These are phyloP conservation scores for Chamaea fasciata DNA, from an alignment of 2,113 vertebrate species.

Conservation along the genomic window DNA sequence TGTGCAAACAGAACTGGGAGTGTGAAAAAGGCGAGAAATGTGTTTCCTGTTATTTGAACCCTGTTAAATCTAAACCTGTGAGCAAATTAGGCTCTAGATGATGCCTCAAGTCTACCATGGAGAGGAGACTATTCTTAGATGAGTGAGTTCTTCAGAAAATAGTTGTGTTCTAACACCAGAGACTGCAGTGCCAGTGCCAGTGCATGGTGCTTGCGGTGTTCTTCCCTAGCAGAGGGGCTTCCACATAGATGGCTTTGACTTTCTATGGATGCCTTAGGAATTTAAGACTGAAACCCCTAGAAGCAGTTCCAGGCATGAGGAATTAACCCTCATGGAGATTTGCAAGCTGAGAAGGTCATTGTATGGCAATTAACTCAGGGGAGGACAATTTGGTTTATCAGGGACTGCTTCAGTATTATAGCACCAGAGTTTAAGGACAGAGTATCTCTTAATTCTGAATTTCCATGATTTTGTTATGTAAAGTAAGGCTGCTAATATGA, in stretches of 20 bases:
- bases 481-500: neutral
- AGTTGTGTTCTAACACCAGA: neutral
- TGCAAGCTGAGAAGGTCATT: neutral
- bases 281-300: neutral
- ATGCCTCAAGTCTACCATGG: neutral
- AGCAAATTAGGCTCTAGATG: neutral
- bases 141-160: neutral
- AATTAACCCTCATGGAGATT: neutral
- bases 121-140: neutral
- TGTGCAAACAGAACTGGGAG: accelerated
- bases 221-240: neutral
- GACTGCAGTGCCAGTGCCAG: neutral
- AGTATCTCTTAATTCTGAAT: neutral
- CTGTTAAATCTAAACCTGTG: neutral
- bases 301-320: neutral
- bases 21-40: neutral
- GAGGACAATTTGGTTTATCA: neutral
- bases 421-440: neutral
- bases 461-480: neutral
- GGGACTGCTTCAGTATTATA: neutral
- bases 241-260: neutral
- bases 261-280: neutral
- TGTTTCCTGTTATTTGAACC: neutral
- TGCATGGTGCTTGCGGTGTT: neutral
- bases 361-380: neutral